A percentile compares a stretch with the other conserved stretches of the same genome.
Conservation (phyloP, 2,113 vertebrate species). For the Pica pica region DNA sequence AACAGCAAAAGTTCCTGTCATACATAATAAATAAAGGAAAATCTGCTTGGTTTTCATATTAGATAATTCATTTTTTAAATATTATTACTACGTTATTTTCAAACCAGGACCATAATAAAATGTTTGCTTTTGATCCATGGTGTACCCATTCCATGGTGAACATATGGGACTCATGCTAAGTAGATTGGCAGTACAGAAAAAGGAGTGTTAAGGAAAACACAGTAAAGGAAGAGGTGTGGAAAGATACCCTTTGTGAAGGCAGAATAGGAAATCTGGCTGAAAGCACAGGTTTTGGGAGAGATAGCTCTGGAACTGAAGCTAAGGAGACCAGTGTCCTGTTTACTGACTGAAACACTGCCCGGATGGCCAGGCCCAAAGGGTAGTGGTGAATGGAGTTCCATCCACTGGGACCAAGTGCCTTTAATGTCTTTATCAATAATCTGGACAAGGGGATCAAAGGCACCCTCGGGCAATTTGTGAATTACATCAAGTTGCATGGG, state of each 20-base stretch:
- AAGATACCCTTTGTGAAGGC: neutral
- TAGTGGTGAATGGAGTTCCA: neutral
- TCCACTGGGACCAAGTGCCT: neutral
- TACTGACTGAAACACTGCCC: neutral
- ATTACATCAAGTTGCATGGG: neutral
- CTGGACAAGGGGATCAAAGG: fast-evolving
- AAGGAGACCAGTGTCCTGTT: neutral
- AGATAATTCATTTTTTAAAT: neutral
- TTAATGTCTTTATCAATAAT: neutral
- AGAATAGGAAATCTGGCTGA: neutral
- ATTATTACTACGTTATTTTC: neutral
- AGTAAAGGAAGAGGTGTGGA: neutral
- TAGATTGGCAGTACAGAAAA: neutral
- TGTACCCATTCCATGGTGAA: neutral
- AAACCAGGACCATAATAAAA: neutral
- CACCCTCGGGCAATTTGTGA: neutral
- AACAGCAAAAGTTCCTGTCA: neutral
- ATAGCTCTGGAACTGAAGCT: neutral
- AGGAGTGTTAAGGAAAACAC: neutral
- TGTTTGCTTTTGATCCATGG: neutral
- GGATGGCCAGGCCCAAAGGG: neutral
- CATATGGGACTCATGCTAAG: neutral
- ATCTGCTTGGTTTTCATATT: neutral
- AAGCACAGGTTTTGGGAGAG: neutral
- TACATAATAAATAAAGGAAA: neutral